These are phyloP conservation scores for Okamejei kenojei DNA, from an alignment of 2,797 vertebrate species.

Conservation along the genomic window DNA sequence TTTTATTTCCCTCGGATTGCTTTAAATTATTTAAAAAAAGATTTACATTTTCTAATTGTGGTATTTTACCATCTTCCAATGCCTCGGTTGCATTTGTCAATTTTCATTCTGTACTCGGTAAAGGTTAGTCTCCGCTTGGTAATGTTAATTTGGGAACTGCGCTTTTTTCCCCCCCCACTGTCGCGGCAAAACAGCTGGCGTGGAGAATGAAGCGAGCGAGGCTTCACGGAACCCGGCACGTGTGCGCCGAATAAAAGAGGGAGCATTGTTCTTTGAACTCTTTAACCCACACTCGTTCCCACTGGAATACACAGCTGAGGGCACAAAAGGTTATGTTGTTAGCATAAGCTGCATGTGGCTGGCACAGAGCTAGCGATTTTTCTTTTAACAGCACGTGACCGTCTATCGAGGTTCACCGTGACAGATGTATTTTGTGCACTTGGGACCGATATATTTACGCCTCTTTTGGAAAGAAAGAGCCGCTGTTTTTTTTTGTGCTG, in stretches of 20 bases:
- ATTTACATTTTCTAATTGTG: too few relatives aligned
- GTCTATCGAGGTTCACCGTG: background rate
- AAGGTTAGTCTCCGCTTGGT: too few relatives aligned
- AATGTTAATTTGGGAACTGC: too few relatives aligned
- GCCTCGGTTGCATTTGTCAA: too few relatives aligned
- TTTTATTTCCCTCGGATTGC: too few relatives aligned
- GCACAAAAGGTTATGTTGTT: slow-evolving; percentile 28
- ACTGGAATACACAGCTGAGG: slow-evolving; percentile 28
- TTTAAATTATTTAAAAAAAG: too few relatives aligned
- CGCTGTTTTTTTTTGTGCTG: background rate
- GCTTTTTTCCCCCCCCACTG: too few relatives aligned
- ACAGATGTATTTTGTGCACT: slow-evolving; percentile 9
- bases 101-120: too few relatives aligned
- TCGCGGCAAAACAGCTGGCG: too few relatives aligned
- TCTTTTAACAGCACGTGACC: slow-evolving; percentile 1
- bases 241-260: slow-evolving; percentile 4
- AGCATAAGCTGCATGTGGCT: slow-evolving; percentile 33
- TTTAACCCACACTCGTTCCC: background rate
- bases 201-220: background rate
- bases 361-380: background rate
- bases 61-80: too few relatives aligned
- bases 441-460: background rate
- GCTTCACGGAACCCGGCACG: background rate
- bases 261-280: slow-evolving; percentile 30
- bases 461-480: background rate